phyloP scores from a whole-genome alignment of 2,113 vertebrate genomes.

The Empidonax alnorum region DNA sequence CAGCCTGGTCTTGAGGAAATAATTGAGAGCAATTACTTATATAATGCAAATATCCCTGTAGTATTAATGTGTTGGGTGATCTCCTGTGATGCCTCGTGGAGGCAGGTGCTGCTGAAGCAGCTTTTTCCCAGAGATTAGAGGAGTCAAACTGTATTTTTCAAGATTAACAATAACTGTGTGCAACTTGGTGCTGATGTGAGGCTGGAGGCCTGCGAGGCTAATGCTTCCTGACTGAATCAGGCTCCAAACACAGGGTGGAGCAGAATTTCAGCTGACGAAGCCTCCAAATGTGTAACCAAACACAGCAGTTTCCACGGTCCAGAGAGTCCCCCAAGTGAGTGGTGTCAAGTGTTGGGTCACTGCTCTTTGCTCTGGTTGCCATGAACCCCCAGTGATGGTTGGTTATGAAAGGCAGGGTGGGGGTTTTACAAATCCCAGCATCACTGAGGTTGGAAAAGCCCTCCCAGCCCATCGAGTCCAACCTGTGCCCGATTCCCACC shows the following conservation, averaged over 20 bases:
- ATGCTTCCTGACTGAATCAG: neutral
- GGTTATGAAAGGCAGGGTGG: fast-evolving
- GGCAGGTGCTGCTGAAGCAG: neutral
- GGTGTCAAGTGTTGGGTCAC: neutral
- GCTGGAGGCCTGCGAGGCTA: neutral
- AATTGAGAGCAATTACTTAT: neutral
- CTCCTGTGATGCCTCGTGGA: neutral
- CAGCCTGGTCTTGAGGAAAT: neutral
- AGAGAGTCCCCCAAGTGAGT: neutral
- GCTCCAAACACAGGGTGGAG: neutral
- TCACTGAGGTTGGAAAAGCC: fast-evolving
- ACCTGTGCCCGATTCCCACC: neutral
- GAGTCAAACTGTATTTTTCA: neutral
- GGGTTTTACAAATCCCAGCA: neutral
- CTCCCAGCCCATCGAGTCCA: fast-evolving
- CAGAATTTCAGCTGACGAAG: fast-evolving
- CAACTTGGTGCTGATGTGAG: neutral
- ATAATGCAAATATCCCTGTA: no score
- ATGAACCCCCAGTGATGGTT: fast-evolving
- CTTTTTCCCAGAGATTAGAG: neutral
- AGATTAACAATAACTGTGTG: fast-evolving
- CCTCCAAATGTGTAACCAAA: fast-evolving
- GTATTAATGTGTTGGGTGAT: fast-evolving
- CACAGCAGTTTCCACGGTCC: neutral
- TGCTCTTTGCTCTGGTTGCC: neutral